Percentiles rank a stretch among this genome's conserved stretches.
Evolutionary conservation across 2,888 invertebrate species (phyloP).

Genomic region (Ceraclea dissimilis): DNA sequence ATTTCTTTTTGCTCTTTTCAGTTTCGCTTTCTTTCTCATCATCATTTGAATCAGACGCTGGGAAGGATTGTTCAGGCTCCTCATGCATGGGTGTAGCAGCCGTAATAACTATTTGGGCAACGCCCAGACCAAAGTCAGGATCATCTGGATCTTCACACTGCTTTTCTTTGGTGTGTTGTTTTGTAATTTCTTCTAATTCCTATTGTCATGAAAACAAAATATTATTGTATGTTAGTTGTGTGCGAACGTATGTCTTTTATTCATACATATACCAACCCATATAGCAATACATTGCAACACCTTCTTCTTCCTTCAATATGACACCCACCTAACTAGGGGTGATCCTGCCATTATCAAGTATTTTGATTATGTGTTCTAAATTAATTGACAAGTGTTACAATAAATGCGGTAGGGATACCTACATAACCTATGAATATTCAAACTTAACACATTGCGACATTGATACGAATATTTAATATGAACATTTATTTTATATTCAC

Average conservation of each 20-base stretch:
- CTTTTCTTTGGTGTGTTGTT: conserved; percentile 25
- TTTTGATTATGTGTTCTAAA: too few relatives aligned
- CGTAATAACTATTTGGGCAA: conserved; percentile 87
- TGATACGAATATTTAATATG: too few relatives aligned
- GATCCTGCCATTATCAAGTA: too few relatives aligned
- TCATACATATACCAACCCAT: neutral
- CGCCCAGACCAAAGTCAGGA: conserved; percentile 65
- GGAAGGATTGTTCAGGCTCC: conserved; percentile 74
- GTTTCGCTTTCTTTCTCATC: conserved; percentile 28
- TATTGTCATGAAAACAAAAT: conserved; percentile 1
- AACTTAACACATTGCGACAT: too few relatives aligned
- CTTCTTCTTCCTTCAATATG: too few relatives aligned
- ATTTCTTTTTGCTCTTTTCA: conserved; percentile 27
- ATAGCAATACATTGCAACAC: too few relatives aligned
- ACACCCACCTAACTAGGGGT: too few relatives aligned
- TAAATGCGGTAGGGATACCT: too few relatives aligned
- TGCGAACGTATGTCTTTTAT: neutral
- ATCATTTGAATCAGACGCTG: conserved; percentile 47
- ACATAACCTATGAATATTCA: too few relatives aligned
- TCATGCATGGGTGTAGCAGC: conserved; percentile 90
- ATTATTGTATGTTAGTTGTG: too few relatives aligned
- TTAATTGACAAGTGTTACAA: too few relatives aligned
- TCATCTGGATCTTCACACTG: conserved; percentile 28
- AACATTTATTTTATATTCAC: too few relatives aligned
- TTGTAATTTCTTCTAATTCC: conserved; percentile 24